Percentiles rank a stretch among this genome's conserved stretches.
phyloP scores from a whole-genome alignment of 2,888 invertebrate species.

The Troides aeacus region DNA sequence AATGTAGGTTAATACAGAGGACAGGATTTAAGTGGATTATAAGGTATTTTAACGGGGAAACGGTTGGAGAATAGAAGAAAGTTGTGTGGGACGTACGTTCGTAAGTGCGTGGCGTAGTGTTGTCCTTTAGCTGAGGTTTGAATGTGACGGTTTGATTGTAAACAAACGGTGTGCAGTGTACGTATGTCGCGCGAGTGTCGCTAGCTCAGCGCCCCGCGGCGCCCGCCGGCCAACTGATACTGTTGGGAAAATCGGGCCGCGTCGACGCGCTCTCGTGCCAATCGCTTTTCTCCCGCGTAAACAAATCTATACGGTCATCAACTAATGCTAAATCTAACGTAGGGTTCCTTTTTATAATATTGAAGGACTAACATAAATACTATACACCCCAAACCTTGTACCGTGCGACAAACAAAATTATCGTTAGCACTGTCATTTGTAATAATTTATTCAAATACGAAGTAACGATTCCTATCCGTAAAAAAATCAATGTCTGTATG shows the following conservation, averaged over 20 bases:
- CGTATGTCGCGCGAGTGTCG: constrained; percentile 40
- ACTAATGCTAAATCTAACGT: constrained; percentile 4
- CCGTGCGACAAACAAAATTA: too few species aligned
- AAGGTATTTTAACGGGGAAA: constrained; percentile 33
- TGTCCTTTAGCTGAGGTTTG: constrained; percentile 51
- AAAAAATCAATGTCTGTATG: too few species aligned
- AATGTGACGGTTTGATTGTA: constrained; percentile 57
- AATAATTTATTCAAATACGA: too few species aligned
- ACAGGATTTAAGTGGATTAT: constrained; percentile 38
- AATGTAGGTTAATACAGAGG: constrained; percentile 48
- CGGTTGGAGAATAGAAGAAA: constrained; percentile 6
- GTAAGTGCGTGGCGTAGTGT: constrained; percentile 56
- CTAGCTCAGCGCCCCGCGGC: constrained; percentile 58
- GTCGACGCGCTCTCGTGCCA: constrained; percentile 43
- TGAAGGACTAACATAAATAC: too few species aligned
- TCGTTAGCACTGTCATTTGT: too few species aligned
- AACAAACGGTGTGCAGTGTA: constrained; percentile 60
- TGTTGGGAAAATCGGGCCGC: constrained; percentile 44
- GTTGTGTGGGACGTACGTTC: constrained; percentile 47
- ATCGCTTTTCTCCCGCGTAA: constrained; percentile 40
- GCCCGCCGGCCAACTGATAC: constrained; percentile 63
- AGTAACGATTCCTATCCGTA: too few species aligned
- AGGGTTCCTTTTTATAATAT: not conserved
- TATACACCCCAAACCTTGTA: too few species aligned
- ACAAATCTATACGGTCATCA: constrained; percentile 23